Conservation (phyloP, 37 sponge, comb jelly and placozoan species). For the Amphimedon queenslandica region DNA sequence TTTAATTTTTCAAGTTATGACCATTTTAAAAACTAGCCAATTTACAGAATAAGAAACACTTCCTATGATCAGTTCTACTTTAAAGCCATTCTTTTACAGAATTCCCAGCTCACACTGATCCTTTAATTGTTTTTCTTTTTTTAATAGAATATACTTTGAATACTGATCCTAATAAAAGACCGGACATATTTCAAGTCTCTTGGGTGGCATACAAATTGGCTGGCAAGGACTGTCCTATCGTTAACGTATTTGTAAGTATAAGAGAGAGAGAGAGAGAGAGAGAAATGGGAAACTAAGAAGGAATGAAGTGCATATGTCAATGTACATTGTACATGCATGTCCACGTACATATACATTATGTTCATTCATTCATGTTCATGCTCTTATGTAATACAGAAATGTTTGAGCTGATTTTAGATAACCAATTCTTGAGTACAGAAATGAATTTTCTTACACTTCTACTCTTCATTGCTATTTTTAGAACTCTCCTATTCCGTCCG, state of each 20-base stretch:
- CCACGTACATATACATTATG: neutral
- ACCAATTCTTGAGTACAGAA: no score
- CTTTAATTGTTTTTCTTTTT: neutral
- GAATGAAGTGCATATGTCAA: neutral
- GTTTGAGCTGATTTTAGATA: no score
- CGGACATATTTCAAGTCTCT: constrained; percentile 68
- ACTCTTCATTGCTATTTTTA: neutral
- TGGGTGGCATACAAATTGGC: constrained; percentile 22
- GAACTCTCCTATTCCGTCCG: neutral
- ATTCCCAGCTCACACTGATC: no score
- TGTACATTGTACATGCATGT: neutral
- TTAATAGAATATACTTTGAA: constrained; percentile 63
- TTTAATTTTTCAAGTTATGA: no score
- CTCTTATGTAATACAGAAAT: neutral
- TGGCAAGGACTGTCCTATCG: constrained; percentile 27
- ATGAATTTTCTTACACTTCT: neutral
- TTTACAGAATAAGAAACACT: no score
- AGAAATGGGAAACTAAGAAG: neutral
- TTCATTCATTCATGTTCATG: neutral
- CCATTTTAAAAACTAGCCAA: no score
- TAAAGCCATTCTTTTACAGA: no score
- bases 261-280: neutral
- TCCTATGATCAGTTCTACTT: no score
- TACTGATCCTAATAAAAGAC: constrained; percentile 44
- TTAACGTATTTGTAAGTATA: constrained; percentile 68